phyloP scores from a whole-genome alignment of 1,140 invertebrate genomes.

The Antheraea mylitta region DNA sequence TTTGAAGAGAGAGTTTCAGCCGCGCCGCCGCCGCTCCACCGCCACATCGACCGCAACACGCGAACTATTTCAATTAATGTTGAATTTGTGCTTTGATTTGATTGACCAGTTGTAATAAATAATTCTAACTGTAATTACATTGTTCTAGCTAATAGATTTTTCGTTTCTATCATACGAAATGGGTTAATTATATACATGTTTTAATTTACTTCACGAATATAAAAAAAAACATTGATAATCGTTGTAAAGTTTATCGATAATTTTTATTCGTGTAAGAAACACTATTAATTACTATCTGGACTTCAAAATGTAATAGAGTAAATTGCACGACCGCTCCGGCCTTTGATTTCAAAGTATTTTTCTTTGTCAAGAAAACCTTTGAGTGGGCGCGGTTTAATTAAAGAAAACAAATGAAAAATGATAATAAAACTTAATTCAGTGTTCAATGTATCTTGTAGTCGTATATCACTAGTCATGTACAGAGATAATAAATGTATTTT shows the following conservation, averaged over 20 bases:
- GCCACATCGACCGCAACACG: neutral
- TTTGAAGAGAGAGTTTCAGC: neutral
- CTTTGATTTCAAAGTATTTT: conserved; percentile 11
- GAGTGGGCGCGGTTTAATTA: neutral
- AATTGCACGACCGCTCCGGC: conserved; percentile 13
- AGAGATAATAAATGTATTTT: neutral
- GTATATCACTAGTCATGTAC: neutral
- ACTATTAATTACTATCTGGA: conserved; percentile 22
- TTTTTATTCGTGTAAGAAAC: neutral
- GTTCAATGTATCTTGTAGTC: neutral
- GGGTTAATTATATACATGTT: too few relatives aligned
- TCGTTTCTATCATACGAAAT: too few relatives aligned
- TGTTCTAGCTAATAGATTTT: neutral
- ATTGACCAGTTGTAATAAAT: neutral
- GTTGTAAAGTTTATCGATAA: neutral
- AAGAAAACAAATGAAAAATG: neutral
- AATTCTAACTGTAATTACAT: neutral
- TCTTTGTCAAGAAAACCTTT: conserved; percentile 11
- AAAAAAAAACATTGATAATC: neutral
- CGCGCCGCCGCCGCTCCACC: too few relatives aligned
- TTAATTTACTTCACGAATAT: neutral
- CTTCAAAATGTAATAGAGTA: conserved; percentile 25
- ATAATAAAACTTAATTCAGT: neutral
- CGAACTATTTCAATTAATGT: neutral
- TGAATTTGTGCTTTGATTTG: neutral